Conservation (phyloP, 2,888 invertebrate species). For the Drosophila stalkeri region DNA sequence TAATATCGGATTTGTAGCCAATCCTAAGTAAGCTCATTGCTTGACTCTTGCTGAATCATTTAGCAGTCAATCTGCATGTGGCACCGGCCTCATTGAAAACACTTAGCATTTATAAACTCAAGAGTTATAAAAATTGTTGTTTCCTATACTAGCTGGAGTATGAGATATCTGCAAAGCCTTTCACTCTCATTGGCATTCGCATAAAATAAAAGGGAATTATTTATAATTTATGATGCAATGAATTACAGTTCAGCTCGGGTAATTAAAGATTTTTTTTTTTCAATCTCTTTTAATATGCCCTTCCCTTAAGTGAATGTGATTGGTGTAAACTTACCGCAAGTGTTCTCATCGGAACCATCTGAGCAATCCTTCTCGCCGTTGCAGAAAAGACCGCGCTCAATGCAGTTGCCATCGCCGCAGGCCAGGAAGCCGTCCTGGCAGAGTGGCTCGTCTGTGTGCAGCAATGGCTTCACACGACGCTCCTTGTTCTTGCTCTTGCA, state of each 20-base stretch:
- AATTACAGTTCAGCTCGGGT: neutral
- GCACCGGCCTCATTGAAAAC: constrained; percentile 26
- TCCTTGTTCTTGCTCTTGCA: constrained; percentile 96
- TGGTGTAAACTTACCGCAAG: constrained; percentile 90
- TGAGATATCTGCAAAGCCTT: constrained; percentile 13
- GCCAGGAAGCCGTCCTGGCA: constrained; percentile 95
- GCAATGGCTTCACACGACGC: constrained; percentile 93
- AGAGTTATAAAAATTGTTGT: constrained; percentile 2
- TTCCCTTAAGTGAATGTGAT: neutral
- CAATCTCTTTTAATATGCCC: neutral
- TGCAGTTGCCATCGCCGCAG: constrained; percentile 94
- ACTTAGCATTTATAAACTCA: constrained; percentile 14
- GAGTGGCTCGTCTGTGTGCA: constrained; percentile 95
- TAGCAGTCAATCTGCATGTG: constrained; percentile 32
- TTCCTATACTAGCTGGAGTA: neutral
- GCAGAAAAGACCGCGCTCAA: constrained; percentile 96
- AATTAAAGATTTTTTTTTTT: neutral
- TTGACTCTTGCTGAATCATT: constrained; percentile 50
- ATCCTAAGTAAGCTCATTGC: constrained; percentile 59
- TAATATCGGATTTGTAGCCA: constrained; percentile 48
- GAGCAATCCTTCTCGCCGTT: constrained; percentile 95
- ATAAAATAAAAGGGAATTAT: neutral
- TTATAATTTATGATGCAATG: constrained; percentile 4
- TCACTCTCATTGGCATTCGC: constrained; percentile 22
- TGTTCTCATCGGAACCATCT: constrained; percentile 95